Conservation (phyloP, 2,888 invertebrate genomes). For the Clostera curtula region DNA sequence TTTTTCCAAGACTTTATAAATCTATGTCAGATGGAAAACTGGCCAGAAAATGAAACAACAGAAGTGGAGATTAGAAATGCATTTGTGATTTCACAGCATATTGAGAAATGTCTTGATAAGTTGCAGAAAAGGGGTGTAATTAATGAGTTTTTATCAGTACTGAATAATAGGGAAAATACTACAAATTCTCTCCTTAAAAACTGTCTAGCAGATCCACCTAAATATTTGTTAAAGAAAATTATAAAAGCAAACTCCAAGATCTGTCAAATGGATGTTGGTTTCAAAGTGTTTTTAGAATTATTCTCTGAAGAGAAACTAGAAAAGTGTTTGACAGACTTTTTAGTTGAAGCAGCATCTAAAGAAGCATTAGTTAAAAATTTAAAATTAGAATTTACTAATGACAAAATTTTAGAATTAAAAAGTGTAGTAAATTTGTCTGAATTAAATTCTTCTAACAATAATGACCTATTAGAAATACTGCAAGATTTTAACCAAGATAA, state of each 20-base stretch:
- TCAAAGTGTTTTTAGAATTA: slow-evolving; percentile 43
- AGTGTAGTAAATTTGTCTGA: slow-evolving; percentile 40
- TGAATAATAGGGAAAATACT: slow-evolving; percentile 30
- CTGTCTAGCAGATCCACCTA: slow-evolving; percentile 51
- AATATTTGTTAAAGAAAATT: slow-evolving; percentile 52
- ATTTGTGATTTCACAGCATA: slow-evolving; percentile 67
- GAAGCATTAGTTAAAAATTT: slow-evolving; percentile 44
- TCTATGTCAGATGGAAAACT: slow-evolving; percentile 62
- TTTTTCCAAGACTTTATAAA: slow-evolving; percentile 70
- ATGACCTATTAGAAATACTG: slow-evolving; percentile 30
- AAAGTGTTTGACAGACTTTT: slow-evolving; percentile 42
- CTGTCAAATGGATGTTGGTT: slow-evolving; percentile 38
- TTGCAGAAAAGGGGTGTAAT: slow-evolving; percentile 55
- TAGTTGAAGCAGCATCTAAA: slow-evolving; percentile 56
- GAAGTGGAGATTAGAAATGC: slow-evolving; percentile 65
- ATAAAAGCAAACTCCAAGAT: slow-evolving; percentile 44
- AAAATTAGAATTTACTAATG: slow-evolving; percentile 32
- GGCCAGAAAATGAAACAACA: slow-evolving; percentile 54
- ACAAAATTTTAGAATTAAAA: slow-evolving; percentile 42
- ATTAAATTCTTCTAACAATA: slow-evolving; percentile 25
- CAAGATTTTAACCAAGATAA: slow-evolving; percentile 32
- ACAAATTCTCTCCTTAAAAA: slow-evolving; percentile 32
- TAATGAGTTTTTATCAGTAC: slow-evolving; percentile 47
- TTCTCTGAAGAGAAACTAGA: slow-evolving; percentile 47
- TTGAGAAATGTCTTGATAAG: slow-evolving; percentile 69